Evolutionary conservation across 2,113 vertebrate species (phyloP).

Genomic region (Dasyurus viverrinus): DNA sequence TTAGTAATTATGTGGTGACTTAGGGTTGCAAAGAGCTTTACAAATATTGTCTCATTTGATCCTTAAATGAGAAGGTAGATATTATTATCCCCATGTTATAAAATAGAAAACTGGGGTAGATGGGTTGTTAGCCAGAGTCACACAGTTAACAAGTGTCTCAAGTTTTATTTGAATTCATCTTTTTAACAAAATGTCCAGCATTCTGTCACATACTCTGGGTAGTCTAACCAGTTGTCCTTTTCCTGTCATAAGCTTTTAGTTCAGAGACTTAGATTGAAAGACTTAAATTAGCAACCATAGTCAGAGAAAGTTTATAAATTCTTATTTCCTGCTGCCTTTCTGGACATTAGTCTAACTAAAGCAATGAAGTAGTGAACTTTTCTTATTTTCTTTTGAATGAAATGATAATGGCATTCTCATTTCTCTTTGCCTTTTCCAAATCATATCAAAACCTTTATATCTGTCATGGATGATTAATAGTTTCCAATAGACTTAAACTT

Average conservation of each 20-base stretch:
- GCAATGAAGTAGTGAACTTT: conserved; percentile 9
- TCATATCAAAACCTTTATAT: neutral
- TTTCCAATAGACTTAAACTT: too few species aligned
- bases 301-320: conserved; percentile 36
- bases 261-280: conserved; percentile 9
- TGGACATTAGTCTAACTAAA: neutral
- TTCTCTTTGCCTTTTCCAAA: neutral
- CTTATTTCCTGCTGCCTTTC: conserved; percentile 25
- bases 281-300: neutral
- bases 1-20: neutral
- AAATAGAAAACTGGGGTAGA: neutral
- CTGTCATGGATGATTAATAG: too few species aligned
- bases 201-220: neutral
- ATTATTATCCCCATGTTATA: neutral
- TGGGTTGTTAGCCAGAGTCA: neutral
- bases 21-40: neutral
- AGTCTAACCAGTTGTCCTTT: neutral
- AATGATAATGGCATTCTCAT: neutral
- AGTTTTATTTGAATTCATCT: neutral
- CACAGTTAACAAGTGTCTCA: neutral
- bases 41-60: neutral
- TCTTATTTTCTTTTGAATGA: conserved; percentile 13
- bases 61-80: neutral
- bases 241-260: conserved; percentile 26
- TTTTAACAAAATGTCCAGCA: neutral